Evolutionary conservation across 2,888 invertebrate species (phyloP), one percentile per base, ranked within the genome.

Genomic region (Drosophila mimica): DNA sequence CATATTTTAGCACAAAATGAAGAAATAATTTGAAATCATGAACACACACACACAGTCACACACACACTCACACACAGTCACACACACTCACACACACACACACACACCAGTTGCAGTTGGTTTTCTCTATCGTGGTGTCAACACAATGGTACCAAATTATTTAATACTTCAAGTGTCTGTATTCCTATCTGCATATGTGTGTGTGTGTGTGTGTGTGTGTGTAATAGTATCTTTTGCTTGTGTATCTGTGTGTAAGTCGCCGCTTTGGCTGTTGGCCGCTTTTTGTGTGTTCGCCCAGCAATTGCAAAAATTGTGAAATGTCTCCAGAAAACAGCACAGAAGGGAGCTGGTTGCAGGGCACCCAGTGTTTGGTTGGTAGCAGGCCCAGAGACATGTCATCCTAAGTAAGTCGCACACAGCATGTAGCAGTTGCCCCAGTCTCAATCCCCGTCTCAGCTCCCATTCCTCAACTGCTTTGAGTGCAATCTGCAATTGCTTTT

Each of bases 121-220:
- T 67, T 68, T 62, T 68, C 72, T 70, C 57, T 70, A 62, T 74
- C 65, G 68, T 71, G 74, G 78, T 82, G 86, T 80, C 89, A 84
- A 81, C 89, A 90, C 89, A 90, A 87, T 88, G 87, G 88, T 90
- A 82, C 89, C 91, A 88, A 90, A 88, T 88, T 88, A 88, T 90
- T 88, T 90, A 89, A 89, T 88, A 88, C 83, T 88, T 88, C 88
- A 82, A 88, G 76, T 87, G 83, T 86, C 81, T 86, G 81, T 71
- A 54, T 64, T 60, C 51, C 40, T 54, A 68, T 40, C 56, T 71
- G 31, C n/a, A 20, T 64, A 4, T 57, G 4, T 69, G 61, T 38
- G 13, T 58, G 25, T 64, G 25, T 64, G 20, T 60, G 36, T 62
- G 43, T 57, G n/a, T 36, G 2, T 25, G 25, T 25, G 25, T 69